Conservation (phyloP, 2,113 vertebrate genomes). For the Vicugna pacos region DNA sequence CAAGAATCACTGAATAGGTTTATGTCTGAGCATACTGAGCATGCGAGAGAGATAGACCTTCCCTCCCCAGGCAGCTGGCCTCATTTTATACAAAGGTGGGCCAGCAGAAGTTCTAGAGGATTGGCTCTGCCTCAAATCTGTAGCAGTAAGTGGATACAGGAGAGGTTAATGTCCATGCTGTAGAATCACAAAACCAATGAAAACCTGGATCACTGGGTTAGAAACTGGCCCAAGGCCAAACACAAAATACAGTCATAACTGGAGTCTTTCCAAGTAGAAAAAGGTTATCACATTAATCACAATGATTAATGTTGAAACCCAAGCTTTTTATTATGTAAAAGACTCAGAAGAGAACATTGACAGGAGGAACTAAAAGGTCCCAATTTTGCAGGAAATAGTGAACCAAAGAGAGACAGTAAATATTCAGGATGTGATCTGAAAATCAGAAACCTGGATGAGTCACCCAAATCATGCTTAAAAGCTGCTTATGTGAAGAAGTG, state of each 20-base stretch:
- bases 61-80: neutral
- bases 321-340: conserved; percentile 72
- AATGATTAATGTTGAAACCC: conserved; percentile 72
- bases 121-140: conserved; percentile 9
- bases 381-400: conserved; percentile 59
- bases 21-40: neutral
- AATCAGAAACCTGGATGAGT: conserved; percentile 54
- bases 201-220: conserved; percentile 30
- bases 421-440: conserved; percentile 57
- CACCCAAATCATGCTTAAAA: conserved; percentile 54
- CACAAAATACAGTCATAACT: conserved; percentile 75
- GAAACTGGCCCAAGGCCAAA: conserved; percentile 73
- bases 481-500: conserved; percentile 30
- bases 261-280: conserved; percentile 76
- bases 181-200: conserved; percentile 23
- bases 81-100: conserved; percentile 25
- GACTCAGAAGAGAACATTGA: conserved; percentile 51
- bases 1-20: conserved; percentile 49
- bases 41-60: neutral
- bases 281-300: conserved; percentile 79
- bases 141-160: conserved; percentile 14
- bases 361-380: neutral
- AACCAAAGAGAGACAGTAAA: conserved; percentile 67
- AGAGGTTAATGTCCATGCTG: conserved; percentile 66
- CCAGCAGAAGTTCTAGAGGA: conserved; percentile 35